Conservation (phyloP, 2,888 invertebrate genomes). For the Apamea monoglypha region DNA sequence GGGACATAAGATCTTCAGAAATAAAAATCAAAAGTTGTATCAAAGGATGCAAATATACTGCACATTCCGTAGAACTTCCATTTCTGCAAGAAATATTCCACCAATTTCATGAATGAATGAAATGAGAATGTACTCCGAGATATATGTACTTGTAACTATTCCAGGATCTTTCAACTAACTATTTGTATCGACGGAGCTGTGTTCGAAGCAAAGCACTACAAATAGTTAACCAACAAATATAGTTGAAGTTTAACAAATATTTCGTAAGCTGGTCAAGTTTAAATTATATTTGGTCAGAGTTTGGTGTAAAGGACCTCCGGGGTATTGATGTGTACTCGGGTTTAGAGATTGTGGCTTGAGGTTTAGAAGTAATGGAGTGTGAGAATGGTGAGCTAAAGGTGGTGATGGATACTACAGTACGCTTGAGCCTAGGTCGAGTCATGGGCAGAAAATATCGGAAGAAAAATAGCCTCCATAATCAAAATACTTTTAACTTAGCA, state of each 20-base stretch:
- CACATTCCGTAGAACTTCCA: background rate
- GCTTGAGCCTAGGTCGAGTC: background rate
- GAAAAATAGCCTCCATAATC: background rate
- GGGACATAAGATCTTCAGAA: background rate
- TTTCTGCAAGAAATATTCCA: background rate
- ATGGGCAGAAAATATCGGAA: background rate
- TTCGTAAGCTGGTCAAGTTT: constrained; percentile 56
- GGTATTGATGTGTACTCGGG: constrained; percentile 23
- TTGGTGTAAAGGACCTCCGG: constrained; percentile 27
- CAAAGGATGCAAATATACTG: background rate
- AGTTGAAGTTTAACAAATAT: constrained; percentile 46
- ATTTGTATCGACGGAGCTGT: constrained; percentile 21
- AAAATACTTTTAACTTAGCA: background rate
- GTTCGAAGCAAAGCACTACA: constrained; percentile 12
- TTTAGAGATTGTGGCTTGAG: constrained; percentile 21
- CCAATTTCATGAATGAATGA: constrained; percentile 15
- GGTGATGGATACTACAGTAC: background rate
- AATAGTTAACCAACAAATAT: constrained; percentile 54
- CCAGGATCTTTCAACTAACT: constrained; percentile 17
- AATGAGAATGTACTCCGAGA: background rate
- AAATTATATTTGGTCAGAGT: constrained; percentile 64
- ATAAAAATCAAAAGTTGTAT: background rate
- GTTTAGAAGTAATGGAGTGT: constrained; percentile 19
- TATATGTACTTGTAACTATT: constrained; percentile 22
- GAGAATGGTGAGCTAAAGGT: background rate